Conservation (phyloP, 2,888 invertebrate genomes). For the Metallyticus violacea region DNA sequence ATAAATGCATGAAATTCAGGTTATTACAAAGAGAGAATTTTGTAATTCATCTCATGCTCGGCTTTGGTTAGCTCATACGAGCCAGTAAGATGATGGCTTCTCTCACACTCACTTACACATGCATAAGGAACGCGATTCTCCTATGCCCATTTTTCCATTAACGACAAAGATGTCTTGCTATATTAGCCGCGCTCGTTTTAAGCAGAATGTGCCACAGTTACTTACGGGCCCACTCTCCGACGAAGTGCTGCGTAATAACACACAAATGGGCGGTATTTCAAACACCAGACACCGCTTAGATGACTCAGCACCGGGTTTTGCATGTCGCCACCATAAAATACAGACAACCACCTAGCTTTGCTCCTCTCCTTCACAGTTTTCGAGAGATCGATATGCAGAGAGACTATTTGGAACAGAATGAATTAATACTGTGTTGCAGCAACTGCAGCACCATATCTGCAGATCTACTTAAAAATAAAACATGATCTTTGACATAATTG, state of each 20-base stretch:
- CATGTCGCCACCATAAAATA: not conserved
- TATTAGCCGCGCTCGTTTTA: not conserved
- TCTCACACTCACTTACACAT: too few species aligned
- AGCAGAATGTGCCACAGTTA: not conserved
- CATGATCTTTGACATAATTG: too few species aligned
- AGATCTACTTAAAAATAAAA: too few species aligned
- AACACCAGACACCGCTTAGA: not conserved
- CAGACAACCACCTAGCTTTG: not conserved
- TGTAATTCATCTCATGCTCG: too few species aligned
- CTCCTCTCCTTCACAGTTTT: not conserved
- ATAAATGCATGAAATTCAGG: too few species aligned
- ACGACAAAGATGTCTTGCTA: not conserved
- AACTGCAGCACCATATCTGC: too few species aligned
- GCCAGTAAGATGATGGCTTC: too few species aligned
- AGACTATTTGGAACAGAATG: not conserved
- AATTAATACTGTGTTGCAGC: not conserved
- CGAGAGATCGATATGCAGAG: not conserved
- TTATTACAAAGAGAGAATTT: too few species aligned
- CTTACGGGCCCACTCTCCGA: not conserved
- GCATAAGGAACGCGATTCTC: too few species aligned
- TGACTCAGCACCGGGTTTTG: not conserved
- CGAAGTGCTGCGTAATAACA: not conserved
- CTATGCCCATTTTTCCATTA: not conserved
- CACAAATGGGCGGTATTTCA: not conserved
- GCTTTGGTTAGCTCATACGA: too few species aligned